Evolutionary conservation across 1,140 invertebrate genomes (phyloP).

Genomic region (Orussus abietinus): DNA sequence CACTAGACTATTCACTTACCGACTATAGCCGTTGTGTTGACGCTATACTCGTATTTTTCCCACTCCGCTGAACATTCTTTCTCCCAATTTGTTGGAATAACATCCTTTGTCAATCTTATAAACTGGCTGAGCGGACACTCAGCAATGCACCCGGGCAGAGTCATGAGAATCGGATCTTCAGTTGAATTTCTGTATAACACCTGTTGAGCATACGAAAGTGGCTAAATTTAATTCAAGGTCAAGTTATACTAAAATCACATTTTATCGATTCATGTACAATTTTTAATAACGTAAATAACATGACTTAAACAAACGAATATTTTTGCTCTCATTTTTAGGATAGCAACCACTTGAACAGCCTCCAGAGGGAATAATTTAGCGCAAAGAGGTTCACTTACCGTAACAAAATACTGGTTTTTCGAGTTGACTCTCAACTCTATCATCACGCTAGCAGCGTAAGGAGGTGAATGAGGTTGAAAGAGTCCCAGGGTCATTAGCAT

Average conservation of each 20-base stretch:
- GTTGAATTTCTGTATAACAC: constrained; percentile 63
- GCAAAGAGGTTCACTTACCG: constrained; percentile 39
- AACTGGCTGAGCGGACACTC: constrained; percentile 61
- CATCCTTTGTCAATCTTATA: constrained; percentile 49
- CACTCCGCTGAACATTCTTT: constrained; percentile 51
- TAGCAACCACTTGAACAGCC: no score
- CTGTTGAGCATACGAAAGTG: constrained; percentile 37
- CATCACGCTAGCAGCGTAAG: constrained; percentile 68
- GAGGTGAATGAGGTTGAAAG: constrained; percentile 70
- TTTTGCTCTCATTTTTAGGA: no score
- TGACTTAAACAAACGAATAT: no score
- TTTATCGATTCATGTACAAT: constrained; percentile 5
- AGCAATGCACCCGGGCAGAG: constrained; percentile 58
- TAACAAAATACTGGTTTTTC: constrained; percentile 45
- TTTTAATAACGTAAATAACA: constrained; percentile 5
- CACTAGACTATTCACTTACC: constrained; percentile 28
- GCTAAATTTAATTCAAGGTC: not conserved
- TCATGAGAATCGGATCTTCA: constrained; percentile 51
- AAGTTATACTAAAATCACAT: constrained; percentile 1
- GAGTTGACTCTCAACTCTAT: constrained; percentile 62
- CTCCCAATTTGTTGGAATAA: constrained; percentile 58
- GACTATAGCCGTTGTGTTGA: constrained; percentile 35
- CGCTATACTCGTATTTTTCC: constrained; percentile 28
- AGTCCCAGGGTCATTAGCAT: constrained; percentile 69
- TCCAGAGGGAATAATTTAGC: no score